Base-by-base conservation (phyloP, 2,113 vertebrate species). In the Cromileptes altivelis region DNA sequence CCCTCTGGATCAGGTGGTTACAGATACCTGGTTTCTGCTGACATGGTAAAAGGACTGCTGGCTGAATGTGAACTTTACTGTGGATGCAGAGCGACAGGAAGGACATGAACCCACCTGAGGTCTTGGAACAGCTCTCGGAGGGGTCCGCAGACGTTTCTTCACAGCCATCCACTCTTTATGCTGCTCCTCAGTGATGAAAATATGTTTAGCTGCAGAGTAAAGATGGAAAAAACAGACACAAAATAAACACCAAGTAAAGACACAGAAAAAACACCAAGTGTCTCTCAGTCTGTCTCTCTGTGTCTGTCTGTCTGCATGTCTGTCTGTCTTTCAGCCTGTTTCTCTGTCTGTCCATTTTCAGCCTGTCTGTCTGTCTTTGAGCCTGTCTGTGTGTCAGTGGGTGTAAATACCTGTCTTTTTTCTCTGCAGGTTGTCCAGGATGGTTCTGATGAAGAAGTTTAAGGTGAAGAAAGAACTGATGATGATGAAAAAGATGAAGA, bases 181-280 rank as follows among this genome's bases (percentile, higher is more conserved):
- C 96, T 99, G 98, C 30, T 98, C 95, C 72, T 97, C 96, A 0
- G 97, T 98, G 96, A 97, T 97, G 82, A 98, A 99, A 86, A 97
- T 94, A 65, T 96, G 96, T 86, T 96, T 96, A 4, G 96, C 97
- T 96, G 96, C 97, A 92, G 97, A 95, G 96, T 98, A 95, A 81
- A 64, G 45, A 71, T 3, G 13, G 53, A 18, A 49, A 52, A 30
- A 30, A n/a, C n/a, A n/a, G n/a, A n/a, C n/a, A n/a, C n/a, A n/a
- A n/a, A n/a, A n/a, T n/a, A n/a, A n/a, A n/a, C 27, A 27, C 27
- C 27, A 27, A 27, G 27, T 6, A 12, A 8, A 71, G 2, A 37
- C 5, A 6, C 30, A 30, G 4, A 19, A 17, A 71, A 33, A 73
- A 79, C 1, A 55, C 60, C 11, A 45, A 14, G 2, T 30, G 33